Percentiles rank a stretch among this genome's conserved stretches.
Conservation (phyloP, 2,797 vertebrate species). For the Scarus forsteni region DNA sequence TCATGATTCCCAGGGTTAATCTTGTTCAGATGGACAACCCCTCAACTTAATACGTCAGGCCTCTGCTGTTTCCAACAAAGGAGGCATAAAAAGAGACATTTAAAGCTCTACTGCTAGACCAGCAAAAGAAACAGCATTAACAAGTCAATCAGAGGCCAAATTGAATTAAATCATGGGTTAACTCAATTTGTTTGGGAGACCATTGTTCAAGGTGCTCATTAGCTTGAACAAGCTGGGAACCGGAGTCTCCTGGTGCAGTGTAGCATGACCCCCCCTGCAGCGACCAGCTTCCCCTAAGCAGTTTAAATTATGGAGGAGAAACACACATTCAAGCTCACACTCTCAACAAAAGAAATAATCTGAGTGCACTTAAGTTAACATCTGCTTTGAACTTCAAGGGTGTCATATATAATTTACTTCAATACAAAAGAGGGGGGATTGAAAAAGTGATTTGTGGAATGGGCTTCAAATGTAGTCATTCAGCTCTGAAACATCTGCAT, state of each 20-base stretch:
- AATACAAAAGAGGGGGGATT: slow-evolving; percentile 56
- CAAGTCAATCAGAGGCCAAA: slow-evolving; percentile 56
- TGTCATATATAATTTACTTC: slow-evolving; percentile 76
- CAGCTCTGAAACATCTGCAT: slow-evolving; percentile 48
- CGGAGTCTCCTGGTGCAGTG: slow-evolving; percentile 34
- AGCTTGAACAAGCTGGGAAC: slow-evolving; percentile 48
- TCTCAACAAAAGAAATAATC: slow-evolving; percentile 54
- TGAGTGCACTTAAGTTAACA: slow-evolving; percentile 60
- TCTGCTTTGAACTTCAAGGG: slow-evolving; percentile 70
- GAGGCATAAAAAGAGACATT: slow-evolving; percentile 26
- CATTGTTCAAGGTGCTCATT: slow-evolving; percentile 61
- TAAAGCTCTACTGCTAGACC: background rate
- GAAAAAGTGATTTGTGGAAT: slow-evolving; percentile 70
- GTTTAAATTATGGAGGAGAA: slow-evolving; percentile 58
- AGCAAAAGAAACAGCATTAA: slow-evolving; percentile 18
- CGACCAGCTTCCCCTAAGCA: slow-evolving; percentile 31
- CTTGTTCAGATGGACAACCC: too few relatives aligned
- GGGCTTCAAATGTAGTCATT: slow-evolving; percentile 20
- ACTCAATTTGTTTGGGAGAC: slow-evolving; percentile 62
- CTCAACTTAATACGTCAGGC: too few relatives aligned
- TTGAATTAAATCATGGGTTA: slow-evolving; percentile 67
- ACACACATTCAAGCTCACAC: slow-evolving; percentile 23
- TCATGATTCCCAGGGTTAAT: too few relatives aligned
- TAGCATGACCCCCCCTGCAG: slow-evolving; percentile 32
- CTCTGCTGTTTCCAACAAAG: too few relatives aligned